Percentiles rank a stretch among this genome's conserved stretches.
phyloP scores from a whole-genome alignment of 37 sponge, comb jelly and placozoan species.

The Axinella damicornis region DNA sequence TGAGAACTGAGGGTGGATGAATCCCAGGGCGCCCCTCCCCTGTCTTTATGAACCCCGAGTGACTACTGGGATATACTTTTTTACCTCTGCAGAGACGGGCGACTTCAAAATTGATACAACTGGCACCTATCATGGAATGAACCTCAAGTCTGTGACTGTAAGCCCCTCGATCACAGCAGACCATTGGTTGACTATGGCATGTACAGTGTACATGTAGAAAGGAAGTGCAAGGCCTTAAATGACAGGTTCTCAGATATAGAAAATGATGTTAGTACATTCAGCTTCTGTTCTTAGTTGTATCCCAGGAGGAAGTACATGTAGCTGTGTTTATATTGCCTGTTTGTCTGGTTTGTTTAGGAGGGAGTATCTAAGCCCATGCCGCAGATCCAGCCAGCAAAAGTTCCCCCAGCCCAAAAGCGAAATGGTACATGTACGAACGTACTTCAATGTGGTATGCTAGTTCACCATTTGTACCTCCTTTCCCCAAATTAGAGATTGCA shows the following conservation, averaged over 20 bases:
- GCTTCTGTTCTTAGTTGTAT: no score
- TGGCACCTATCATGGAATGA: constrained; percentile 82
- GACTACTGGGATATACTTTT: not conserved
- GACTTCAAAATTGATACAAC: constrained; percentile 92
- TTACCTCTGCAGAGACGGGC: constrained; percentile 69
- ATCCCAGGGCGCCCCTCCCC: no score
- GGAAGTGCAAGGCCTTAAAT: constrained; percentile 13
- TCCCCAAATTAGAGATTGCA: not conserved
- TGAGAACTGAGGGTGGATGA: no score
- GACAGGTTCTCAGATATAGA: not conserved
- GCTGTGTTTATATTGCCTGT: no score
- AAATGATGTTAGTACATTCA: no score
- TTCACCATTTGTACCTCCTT: no score
- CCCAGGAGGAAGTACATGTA: no score
- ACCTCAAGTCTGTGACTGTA: constrained; percentile 75
- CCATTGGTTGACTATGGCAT: no score
- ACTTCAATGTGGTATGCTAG: not conserved
- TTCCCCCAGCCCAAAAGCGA: not conserved
- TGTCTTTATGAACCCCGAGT: not conserved
- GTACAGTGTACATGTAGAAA: not conserved
- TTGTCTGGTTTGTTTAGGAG: no score
- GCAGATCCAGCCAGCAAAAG: not conserved
- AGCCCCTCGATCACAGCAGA: not conserved
- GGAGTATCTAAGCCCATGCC: constrained; percentile 8
- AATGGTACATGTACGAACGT: no score